Evolutionary conservation across 2,797 vertebrate genomes (phyloP).

Genomic region (Alca torda): DNA sequence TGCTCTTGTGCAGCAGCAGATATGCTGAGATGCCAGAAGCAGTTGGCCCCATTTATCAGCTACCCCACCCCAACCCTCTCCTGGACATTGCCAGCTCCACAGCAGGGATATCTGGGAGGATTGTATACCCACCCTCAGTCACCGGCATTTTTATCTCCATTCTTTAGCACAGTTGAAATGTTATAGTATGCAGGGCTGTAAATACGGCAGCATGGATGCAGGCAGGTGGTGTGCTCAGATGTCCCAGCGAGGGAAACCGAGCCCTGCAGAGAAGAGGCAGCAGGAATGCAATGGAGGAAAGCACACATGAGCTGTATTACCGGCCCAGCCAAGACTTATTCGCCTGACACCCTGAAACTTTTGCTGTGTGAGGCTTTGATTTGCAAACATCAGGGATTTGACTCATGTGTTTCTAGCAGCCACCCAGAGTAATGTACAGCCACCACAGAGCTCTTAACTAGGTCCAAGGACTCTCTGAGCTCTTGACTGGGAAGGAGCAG

Average conservation of each 20-base stretch:
- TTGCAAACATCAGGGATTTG: neutral
- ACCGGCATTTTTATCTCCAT: neutral
- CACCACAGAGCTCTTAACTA: neutral
- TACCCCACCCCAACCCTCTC: neutral
- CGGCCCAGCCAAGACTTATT: neutral
- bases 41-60: neutral
- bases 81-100: neutral
- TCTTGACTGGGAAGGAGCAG: neutral
- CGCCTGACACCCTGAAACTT: neutral
- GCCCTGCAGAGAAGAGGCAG: neutral
- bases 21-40: neutral
- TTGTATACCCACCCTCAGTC: neutral
- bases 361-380: neutral
- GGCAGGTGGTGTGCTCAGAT: accelerated
- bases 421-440: neutral
- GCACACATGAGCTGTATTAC: neutral
- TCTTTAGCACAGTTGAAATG: neutral
- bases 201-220: neutral
- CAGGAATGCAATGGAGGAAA: neutral
- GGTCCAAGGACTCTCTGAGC: neutral
- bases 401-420: neutral
- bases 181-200: neutral
- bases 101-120: neutral
- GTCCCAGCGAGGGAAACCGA: neutral
- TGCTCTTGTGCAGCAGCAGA: neutral